Base-by-base conservation (phyloP, 2,113 vertebrate genomes). In the Strix aluco region DNA sequence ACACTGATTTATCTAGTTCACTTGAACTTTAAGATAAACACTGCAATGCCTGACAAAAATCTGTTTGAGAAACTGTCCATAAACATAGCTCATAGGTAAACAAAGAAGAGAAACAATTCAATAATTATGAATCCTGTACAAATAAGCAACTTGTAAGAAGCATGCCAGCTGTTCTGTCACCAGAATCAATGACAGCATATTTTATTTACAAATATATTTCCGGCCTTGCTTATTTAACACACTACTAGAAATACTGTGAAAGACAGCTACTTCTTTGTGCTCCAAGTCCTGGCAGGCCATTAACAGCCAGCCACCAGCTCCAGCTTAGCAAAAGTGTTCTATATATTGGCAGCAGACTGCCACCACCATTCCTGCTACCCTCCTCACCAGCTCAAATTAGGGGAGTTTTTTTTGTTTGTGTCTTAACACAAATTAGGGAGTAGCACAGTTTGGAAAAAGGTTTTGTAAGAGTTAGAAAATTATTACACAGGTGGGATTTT, bases 181-280 rank as follows among this genome's bases (percentile, higher is more conserved):
- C 81, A 86, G 72, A 88, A 95, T 58, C 84, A 81, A 80, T 23
- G 40, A 77, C 88, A 96, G 96, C 49, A 46, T 84, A 57, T 82
- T 81, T 96, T 93, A 92, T 77, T 86, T 30, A 46, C 29, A 96
- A 95, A 88, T 71, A 32, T 26, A 36, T 88, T 92, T 86, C 61
- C 1, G 0, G 72, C 44, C 16, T 25, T 92, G 63, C 25, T 93
- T 92, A 62, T 94, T 96, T 94, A 94, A 92, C 38, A 93, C 2
- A 19, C 16, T 51, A n/a, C 40, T 38, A 92, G 71, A 82, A 97
- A 94, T 32, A 92, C 2, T 15, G 27, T 5, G 32, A 46, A 46
- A 74, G 12, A 89, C 73, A 89, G 52, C 30, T 7, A 26, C 2
- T 4, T 34, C 65, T 81, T 58, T 92, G 36, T 87, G 55, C 55